Evolutionary conservation across 1,140 invertebrate genomes (phyloP).

Genomic region (Drosophila repletoides): DNA sequence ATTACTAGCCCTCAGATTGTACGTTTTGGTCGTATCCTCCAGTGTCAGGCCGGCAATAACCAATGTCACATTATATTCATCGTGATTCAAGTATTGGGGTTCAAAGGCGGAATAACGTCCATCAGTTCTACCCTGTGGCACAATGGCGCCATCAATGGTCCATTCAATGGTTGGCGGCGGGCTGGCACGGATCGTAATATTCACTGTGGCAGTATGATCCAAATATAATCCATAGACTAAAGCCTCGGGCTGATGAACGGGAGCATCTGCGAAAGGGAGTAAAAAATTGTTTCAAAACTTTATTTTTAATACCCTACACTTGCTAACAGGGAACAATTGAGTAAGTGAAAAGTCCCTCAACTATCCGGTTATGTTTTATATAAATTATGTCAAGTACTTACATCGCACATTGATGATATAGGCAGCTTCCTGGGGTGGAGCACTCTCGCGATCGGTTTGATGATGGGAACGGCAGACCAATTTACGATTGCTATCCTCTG

Average conservation of each 20-base stretch:
- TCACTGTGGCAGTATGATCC: conserved; percentile 86
- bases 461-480: conserved; percentile 87
- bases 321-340: too few species aligned
- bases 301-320: too few species aligned
- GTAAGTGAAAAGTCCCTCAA: too few species aligned
- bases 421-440: conserved; percentile 68
- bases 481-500: conserved; percentile 86
- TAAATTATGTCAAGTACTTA: conserved; percentile 39
- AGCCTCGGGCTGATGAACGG: conserved; percentile 83
- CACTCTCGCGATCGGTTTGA: conserved; percentile 78
- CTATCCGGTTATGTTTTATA: too few species aligned
- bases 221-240: conserved; percentile 88
- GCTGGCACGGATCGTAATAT: conserved; percentile 87
- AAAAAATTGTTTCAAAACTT: not conserved
- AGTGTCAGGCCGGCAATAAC: conserved; percentile 87
- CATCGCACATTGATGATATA: conserved; percentile 67
- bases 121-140: conserved; percentile 83
- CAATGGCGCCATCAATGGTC: conserved; percentile 84
- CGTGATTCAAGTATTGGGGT: conserved; percentile 84
- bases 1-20: conserved; percentile 86
- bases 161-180: conserved; percentile 87
- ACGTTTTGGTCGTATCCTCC: conserved; percentile 88
- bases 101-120: conserved; percentile 71
- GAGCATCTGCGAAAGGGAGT: conserved; percentile 84
- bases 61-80: conserved; percentile 86